These are phyloP conservation scores for Chironomus riparius DNA, from an alignment of 2,888 invertebrate genomes.

Conservation along the genomic window DNA sequence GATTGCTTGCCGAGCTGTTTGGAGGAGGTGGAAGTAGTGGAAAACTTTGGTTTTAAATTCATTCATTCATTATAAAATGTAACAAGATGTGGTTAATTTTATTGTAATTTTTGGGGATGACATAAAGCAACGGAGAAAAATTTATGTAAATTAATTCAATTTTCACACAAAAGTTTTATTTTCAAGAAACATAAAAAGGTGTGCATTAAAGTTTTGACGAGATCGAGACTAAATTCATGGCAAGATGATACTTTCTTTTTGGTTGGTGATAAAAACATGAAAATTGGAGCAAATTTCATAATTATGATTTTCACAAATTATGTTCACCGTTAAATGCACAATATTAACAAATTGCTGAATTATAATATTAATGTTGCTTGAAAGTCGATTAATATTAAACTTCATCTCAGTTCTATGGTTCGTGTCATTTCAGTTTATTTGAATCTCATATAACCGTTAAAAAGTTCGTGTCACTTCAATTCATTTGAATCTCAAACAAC, in stretches of 20 bases:
- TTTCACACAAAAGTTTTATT: background rate
- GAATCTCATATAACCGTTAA: too few relatives aligned
- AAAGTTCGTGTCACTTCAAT: too few relatives aligned
- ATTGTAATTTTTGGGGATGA: background rate
- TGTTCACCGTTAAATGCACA: background rate
- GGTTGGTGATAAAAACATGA: background rate
- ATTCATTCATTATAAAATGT: background rate
- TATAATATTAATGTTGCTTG: too few relatives aligned
- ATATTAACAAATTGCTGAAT: background rate
- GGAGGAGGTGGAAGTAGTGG: conserved; percentile 42
- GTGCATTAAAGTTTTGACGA: background rate
- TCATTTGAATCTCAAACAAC: too few relatives aligned
- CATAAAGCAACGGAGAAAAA: background rate
- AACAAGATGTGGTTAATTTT: conserved; percentile 14
- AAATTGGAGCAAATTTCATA: background rate
- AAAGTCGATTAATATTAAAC: too few relatives aligned
- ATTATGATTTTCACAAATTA: background rate
- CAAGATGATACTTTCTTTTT: background rate
- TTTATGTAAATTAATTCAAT: conserved; percentile 21
- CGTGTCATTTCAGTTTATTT: too few relatives aligned
- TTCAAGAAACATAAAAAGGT: background rate
- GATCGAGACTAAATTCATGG: too few relatives aligned
- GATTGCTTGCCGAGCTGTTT: conserved; percentile 26
- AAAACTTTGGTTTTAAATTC: conserved; percentile 35
- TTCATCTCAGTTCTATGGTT: too few relatives aligned